These are phyloP conservation scores for Dolichallabes microphthalmus DNA, from an alignment of 2,113 vertebrate species.

Conservation along the genomic window DNA sequence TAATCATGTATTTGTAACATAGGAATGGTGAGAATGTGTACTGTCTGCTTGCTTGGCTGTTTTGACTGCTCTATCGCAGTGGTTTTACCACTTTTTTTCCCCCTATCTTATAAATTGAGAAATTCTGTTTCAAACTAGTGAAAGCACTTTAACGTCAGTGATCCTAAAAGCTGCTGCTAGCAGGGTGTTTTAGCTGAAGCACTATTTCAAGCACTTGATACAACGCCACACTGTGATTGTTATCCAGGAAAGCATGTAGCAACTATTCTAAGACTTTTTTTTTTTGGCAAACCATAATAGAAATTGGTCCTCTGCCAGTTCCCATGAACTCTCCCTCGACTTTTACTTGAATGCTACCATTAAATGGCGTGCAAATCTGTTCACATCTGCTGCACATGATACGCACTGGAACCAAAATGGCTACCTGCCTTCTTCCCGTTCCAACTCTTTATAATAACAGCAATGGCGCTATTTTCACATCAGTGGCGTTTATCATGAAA, in stretches of 20 bases:
- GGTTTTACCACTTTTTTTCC: not conserved
- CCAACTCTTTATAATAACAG: too few species aligned
- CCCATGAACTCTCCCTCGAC: not conserved
- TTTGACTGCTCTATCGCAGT: not conserved
- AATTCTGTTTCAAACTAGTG: not conserved
- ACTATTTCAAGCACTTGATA: not conserved
- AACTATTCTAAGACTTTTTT: not conserved
- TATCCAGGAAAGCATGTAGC: not conserved
- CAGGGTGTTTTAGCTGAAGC: not conserved
- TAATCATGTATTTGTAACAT: not conserved
- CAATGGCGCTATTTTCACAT: too few species aligned
- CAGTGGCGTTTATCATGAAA: too few species aligned
- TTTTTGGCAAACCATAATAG: not conserved
- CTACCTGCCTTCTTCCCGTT: too few species aligned
- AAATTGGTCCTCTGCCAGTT: not conserved
- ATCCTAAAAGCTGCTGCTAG: constrained; percentile 10
- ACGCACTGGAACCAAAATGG: too few species aligned
- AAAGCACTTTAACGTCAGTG: not conserved
- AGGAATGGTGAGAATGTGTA: not conserved
- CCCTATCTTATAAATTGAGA: not conserved
- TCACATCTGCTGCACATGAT: not conserved
- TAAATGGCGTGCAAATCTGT: not conserved
- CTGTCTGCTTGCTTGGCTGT: not conserved
- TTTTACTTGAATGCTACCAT: not conserved
- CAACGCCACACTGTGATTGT: not conserved